Evolutionary conservation across 2,797 vertebrate species (phyloP), one percentile per base, ranked within the genome.

Genomic region (Limnodromus scolopaceus): DNA sequence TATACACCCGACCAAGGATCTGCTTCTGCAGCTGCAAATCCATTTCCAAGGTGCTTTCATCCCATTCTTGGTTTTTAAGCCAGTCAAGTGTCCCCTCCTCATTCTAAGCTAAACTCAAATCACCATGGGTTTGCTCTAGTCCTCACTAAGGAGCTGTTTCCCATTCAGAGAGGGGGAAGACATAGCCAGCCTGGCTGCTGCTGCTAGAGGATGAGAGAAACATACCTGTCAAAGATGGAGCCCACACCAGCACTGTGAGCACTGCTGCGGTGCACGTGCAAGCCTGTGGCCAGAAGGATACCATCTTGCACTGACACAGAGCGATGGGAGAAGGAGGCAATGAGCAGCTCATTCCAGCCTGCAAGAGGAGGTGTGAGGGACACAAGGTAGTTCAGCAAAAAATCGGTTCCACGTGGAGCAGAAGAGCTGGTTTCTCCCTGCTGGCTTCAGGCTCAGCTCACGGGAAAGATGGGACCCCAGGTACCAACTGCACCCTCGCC

Each of bases 311-410:
- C 98, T 0, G 98, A 98, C 43, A 99, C 99, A 0, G 99, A 99
- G 95, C 99, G 99, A 90, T 99, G 99, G 84, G 99, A 99, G 97
- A 99, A 99, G 6, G 99, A 99, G 71, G 99, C 99, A 6, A 99
- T 99, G 55, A 99, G 99, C 92, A 99, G 98, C 93, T 99, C 99
- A 16, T 99, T 99, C 99, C 99, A 99, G 24, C 99, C 99, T 99
- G 97, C 41, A 80, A 91, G 54, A 84, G 79, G 10, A 89, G 36
- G 30, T 13, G 36, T 5, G n/a, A 10, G 6, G 45, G 34, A 41
- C 14, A 51, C 1, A 3, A 88, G 69, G n/a, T 8, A 81, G 16
- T 25, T 66, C 10, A 36, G 48, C 8, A 94, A 68, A 79, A 43
- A 43, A 36, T 5, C 65, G 24, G 11, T 51, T 5, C 38, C 32